These are phyloP conservation scores for Petrocephalus microphthalmus DNA, from an alignment of 2,113 vertebrate species.

Conservation along the genomic window DNA sequence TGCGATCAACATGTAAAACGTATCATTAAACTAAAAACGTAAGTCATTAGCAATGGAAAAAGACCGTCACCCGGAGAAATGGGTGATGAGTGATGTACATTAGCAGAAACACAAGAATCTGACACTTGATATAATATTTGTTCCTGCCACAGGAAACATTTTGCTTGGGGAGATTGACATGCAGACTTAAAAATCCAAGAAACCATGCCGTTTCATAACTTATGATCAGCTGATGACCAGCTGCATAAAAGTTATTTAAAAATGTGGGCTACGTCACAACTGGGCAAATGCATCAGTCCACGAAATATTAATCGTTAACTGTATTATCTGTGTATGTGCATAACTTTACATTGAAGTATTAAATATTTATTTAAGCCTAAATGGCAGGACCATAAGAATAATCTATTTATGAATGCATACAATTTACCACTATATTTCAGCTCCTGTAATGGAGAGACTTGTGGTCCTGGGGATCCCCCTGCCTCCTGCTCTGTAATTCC, in stretches of 20 bases:
- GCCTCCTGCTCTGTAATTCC: background rate
- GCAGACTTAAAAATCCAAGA: background rate
- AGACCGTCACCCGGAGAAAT: background rate
- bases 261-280: background rate
- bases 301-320: background rate
- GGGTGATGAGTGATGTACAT: background rate
- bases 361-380: background rate
- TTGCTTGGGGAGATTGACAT: background rate
- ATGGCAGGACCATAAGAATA: background rate
- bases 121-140: background rate
- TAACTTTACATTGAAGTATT: background rate
- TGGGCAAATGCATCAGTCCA: background rate
- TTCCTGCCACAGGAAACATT: background rate
- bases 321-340: background rate
- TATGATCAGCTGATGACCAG: too few species aligned
- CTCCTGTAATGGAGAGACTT: background rate
- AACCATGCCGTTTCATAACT: background rate
- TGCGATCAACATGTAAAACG: background rate
- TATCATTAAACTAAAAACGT: background rate
- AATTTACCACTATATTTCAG: background rate
- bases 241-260: background rate
- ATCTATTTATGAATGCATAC: background rate
- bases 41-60: background rate
- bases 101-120: background rate
- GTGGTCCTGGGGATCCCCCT: background rate